Evolutionary conservation across 2,113 vertebrate genomes (phyloP).

Genomic region (Melanotaenia duboulayi): DNA sequence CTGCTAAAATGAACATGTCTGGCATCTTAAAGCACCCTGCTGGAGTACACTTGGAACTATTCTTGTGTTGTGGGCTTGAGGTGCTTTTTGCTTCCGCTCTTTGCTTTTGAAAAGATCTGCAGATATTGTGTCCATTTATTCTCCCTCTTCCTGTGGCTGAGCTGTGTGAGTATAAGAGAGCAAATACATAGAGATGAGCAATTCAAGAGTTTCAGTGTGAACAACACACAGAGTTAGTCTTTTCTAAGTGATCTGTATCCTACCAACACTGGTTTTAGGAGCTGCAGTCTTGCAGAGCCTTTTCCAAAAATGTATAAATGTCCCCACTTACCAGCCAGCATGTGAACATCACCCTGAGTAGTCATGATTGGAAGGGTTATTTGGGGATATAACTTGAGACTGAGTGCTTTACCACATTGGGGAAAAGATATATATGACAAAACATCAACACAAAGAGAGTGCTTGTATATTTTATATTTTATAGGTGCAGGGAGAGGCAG

Average conservation of each 20-base stretch:
- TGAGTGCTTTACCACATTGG: constrained; percentile 23
- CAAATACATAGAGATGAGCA: background rate
- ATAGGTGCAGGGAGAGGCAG: constrained; percentile 35
- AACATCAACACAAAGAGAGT: background rate
- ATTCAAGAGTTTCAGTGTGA: background rate
- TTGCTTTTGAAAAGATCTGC: background rate
- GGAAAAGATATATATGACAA: background rate
- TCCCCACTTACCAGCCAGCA: background rate
- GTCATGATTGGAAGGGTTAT: constrained; percentile 4
- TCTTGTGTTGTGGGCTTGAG: background rate
- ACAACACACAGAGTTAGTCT: background rate
- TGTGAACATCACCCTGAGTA: constrained; percentile 12
- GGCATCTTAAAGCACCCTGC: constrained; percentile 7
- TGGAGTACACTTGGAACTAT: background rate
- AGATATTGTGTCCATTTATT: background rate
- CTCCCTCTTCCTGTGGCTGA: background rate
- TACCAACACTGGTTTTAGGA: background rate
- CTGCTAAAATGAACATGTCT: background rate
- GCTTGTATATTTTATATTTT: constrained; percentile 59
- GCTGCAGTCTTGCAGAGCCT: background rate
- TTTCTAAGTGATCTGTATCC: background rate
- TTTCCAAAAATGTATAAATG: background rate
- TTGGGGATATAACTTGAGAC: constrained; percentile 6
- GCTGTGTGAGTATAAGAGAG: background rate
- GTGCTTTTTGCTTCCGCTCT: background rate